Conservation (phyloP, 2,113 vertebrate genomes). For the Melanerpes formicivorus region DNA sequence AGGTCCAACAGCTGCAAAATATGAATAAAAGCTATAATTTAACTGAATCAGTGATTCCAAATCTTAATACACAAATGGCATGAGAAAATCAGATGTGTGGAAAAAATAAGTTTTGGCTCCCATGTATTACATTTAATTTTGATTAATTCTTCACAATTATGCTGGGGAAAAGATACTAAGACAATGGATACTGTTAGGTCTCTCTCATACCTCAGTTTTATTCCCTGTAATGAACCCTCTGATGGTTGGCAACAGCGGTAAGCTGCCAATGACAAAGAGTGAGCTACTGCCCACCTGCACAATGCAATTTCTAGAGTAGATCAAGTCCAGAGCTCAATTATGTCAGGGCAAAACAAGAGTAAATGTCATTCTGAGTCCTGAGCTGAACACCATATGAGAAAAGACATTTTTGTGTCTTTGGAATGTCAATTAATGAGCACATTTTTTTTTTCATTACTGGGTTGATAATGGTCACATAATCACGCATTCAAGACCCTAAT, state of each 20-base stretch:
- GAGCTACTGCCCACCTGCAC: neutral
- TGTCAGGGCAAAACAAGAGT: neutral
- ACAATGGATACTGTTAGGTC: neutral
- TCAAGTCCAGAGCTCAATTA: neutral
- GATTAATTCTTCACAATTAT: neutral
- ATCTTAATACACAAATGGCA: conserved; percentile 64
- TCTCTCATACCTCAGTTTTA: neutral
- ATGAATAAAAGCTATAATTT: conserved; percentile 75
- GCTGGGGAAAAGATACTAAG: neutral
- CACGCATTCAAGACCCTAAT: neutral
- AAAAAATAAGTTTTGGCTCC: conserved; percentile 48
- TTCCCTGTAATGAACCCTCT: neutral
- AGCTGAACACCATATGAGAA: neutral
- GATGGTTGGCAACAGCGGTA: conserved; percentile 15
- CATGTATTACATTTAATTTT: conserved; percentile 56
- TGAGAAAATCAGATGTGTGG: conserved; percentile 50
- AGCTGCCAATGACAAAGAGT: neutral
- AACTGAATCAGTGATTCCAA: conserved; percentile 74
- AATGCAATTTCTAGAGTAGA: neutral
- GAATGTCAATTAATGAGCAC: neutral
- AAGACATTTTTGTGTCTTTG: neutral
- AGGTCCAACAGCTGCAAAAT: conserved; percentile 74
- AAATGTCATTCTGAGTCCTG: neutral
- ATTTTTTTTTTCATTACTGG: neutral
- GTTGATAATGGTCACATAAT: neutral